Conservation (phyloP, 2,888 invertebrate species). For the Drosophila neotestacea region DNA sequence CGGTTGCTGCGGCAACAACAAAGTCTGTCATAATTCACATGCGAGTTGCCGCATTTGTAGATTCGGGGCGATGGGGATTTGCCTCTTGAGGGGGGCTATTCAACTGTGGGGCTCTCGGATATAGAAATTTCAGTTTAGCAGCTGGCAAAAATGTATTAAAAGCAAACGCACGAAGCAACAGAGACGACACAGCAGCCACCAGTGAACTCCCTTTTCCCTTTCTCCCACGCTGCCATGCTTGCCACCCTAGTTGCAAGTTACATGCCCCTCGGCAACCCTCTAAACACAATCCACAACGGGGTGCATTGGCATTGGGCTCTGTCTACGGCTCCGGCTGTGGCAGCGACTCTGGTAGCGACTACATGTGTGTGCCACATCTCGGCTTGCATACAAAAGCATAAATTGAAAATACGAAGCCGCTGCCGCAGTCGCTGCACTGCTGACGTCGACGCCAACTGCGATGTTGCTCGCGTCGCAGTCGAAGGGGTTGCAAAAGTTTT, state of each 20-base stretch:
- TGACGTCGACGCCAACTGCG: slow-evolving; percentile 28
- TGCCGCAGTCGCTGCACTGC: slow-evolving; percentile 37
- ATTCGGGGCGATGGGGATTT: neutral
- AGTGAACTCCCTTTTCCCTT: slow-evolving; percentile 5
- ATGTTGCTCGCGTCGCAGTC: slow-evolving; percentile 35
- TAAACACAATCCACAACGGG: slow-evolving; percentile 50
- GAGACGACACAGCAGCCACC: slow-evolving; percentile 47
- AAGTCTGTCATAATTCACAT: slow-evolving; percentile 82
- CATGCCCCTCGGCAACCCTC: slow-evolving; percentile 32
- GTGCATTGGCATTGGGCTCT: slow-evolving; percentile 68
- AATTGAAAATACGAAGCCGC: slow-evolving; percentile 73
- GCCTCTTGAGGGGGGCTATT: slow-evolving; percentile 1
- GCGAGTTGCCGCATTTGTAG: slow-evolving; percentile 36
- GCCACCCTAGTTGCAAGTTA: slow-evolving; percentile 36
- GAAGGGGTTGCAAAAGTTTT: slow-evolving; percentile 74
- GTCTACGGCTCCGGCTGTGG: slow-evolving; percentile 39
- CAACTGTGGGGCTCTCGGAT: slow-evolving; percentile 29
- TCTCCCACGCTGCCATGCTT: slow-evolving; percentile 12
- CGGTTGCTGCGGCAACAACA: slow-evolving; percentile 64
- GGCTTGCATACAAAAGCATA: slow-evolving; percentile 71
- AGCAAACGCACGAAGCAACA: slow-evolving; percentile 64
- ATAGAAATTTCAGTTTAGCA: slow-evolving; percentile 74
- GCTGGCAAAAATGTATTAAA: slow-evolving; percentile 76
- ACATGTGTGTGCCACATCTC: slow-evolving; percentile 46
- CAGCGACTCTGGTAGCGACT: slow-evolving; percentile 14